Base-by-base conservation (phyloP, 2,888 invertebrate species). In the Noctuana brunneofusca region DNA sequence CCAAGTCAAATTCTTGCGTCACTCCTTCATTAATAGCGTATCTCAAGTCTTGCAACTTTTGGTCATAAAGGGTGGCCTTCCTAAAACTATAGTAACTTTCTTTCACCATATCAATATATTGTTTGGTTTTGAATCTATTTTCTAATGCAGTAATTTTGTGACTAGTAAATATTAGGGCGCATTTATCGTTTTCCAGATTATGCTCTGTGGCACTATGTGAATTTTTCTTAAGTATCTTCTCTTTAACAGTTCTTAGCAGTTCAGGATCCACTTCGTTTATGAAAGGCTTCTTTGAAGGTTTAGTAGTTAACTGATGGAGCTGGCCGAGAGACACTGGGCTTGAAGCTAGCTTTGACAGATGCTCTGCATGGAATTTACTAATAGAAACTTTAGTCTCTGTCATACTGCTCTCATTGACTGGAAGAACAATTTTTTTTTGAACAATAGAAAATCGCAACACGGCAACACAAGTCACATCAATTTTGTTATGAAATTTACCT, bases 341-440 rank as follows among this genome's bases (percentile, higher is more conserved):
- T 68, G 93, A 79, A 0, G 95, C 93, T 62, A 96, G 89, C 67
- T 94, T 89, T 12, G 95, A 93, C 4, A 96, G 80, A 74, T 95
- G 94, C 58, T 92, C 89, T 5, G 95, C 93, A 72, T 92, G 94
- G 32, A 96, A 81, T 72, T 94, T 95, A 68, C 93, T 93, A 11
- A 96, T 93, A 16, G 93, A 92, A 1, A 96, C 94, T 77, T 93
- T 94, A 16, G 93, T 93, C 84, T 95, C 94, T 56, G 87, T 94
- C 75, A 94, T 93, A 3, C 90, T 90, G 59, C 89, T 86, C 52
- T 93, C 88, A 32, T 94, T 94, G 63, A 96, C 96, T 96, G 74
- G 64, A 86, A 86, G 12, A 20, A 20, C 11, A 46, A 12, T 20
- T 20, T 5, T n/a, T 38, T 14, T 38, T n/a, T n/a, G n/a, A n/a